A percentile compares a stretch with the other conserved stretches of the same genome.
These are phyloP conservation scores for Gambusia holbrooki DNA, from an alignment of 2,113 vertebrate genomes.

Conservation along the genomic window DNA sequence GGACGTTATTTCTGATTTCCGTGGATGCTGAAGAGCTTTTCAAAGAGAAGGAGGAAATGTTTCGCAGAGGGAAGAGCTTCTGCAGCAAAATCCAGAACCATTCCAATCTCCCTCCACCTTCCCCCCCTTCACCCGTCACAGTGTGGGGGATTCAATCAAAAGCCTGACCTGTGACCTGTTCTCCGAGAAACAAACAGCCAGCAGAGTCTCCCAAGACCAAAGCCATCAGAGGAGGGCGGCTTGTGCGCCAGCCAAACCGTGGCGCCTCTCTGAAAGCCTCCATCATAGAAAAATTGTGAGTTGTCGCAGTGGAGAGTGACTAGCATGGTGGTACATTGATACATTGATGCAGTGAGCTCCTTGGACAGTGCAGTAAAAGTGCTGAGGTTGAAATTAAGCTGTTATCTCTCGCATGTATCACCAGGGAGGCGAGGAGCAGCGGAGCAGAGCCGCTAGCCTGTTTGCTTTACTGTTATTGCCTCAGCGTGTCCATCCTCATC, in stretches of 20 bases:
- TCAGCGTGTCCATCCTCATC: constrained; percentile 56
- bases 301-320: constrained; percentile 75
- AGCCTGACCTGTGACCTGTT: constrained; percentile 66
- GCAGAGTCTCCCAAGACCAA: constrained; percentile 63
- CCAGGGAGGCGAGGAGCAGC: constrained; percentile 58
- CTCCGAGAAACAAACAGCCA: constrained; percentile 68
- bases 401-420: constrained; percentile 76
- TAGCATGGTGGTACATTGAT: constrained; percentile 69
- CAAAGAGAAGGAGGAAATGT: constrained; percentile 60
- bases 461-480: constrained; percentile 75
- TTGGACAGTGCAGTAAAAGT: constrained; percentile 74
- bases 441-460: constrained; percentile 65
- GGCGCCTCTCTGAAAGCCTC: constrained; percentile 61
- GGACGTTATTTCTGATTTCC: not conserved
- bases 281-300: constrained; percentile 60
- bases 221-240: constrained; percentile 68
- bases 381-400: constrained; percentile 77
- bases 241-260: constrained; percentile 47
- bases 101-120: constrained; percentile 34
- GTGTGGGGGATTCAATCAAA: constrained; percentile 73
- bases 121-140: constrained; percentile 54
- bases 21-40: constrained; percentile 44
- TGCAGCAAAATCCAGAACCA: constrained; percentile 66
- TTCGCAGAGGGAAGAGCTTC: constrained; percentile 65
- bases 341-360: constrained; percentile 66